Evolutionary conservation across 2,797 vertebrate species (phyloP).

Genomic region (Molossus molossus): DNA sequence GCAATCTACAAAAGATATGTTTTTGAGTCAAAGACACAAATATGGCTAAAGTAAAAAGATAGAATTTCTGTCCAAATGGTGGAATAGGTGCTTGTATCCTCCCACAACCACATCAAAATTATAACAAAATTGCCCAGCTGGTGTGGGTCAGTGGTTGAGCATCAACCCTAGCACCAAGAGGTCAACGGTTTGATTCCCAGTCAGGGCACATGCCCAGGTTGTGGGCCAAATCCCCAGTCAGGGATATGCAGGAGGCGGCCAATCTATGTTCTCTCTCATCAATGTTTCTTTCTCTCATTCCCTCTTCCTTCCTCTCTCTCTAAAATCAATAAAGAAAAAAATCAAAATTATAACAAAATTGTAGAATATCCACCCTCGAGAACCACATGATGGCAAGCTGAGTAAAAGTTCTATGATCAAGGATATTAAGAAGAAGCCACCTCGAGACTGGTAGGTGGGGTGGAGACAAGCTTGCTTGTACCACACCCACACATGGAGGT

Average conservation of each 20-base stretch:
- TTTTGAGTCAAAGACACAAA: conserved; percentile 33
- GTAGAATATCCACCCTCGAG: not conserved
- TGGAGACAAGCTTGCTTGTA: not conserved
- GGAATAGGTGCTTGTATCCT: not conserved
- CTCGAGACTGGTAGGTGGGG: not conserved
- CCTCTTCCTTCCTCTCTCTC: too few species aligned
- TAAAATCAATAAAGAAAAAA: too few species aligned
- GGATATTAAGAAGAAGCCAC: not conserved
- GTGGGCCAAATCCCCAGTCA: too few species aligned
- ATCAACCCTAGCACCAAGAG: too few species aligned
- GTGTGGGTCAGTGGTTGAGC: too few species aligned
- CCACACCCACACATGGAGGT: not conserved
- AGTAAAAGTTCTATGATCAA: not conserved
- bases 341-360: too few species aligned
- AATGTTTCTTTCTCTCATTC: too few species aligned
- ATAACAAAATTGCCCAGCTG: not conserved
- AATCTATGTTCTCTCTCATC: too few species aligned
- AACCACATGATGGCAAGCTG: not conserved
- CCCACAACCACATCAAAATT: not conserved
- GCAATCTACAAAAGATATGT: not conserved
- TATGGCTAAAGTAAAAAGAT: not conserved
- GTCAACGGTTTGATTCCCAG: too few species aligned
- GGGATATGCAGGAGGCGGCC: too few species aligned
- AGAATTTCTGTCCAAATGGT: not conserved
- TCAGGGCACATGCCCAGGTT: too few species aligned